phyloP scores from a whole-genome alignment of 2,113 vertebrate genomes.

The Sitta europaea region DNA sequence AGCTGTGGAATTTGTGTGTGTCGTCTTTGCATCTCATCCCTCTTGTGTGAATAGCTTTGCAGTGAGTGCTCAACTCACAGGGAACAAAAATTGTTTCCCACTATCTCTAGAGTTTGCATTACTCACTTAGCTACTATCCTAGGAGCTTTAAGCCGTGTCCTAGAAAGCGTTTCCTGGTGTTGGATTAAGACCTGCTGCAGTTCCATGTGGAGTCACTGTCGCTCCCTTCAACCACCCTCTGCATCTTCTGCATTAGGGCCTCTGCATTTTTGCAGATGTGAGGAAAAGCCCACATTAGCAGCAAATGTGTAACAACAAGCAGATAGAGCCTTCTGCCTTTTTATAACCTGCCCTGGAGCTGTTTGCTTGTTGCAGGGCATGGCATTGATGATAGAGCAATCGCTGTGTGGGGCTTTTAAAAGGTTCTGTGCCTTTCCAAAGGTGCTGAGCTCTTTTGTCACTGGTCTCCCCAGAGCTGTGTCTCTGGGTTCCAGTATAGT shows the following conservation, averaged over 20 bases:
- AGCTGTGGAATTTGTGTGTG: not conserved
- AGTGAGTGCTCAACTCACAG: not conserved
- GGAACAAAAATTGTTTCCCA: not conserved
- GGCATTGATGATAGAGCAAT: not conserved
- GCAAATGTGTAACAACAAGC: not conserved
- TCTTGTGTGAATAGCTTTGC: not conserved
- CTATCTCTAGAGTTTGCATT: not conserved
- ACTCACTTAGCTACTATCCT: not conserved
- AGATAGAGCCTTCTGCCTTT: not conserved
- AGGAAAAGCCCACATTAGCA: not conserved
- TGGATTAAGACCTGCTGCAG: not conserved
- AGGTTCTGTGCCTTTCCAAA: not conserved
- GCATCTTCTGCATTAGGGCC: not conserved
- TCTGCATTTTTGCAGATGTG: not conserved
- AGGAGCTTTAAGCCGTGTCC: not conserved
- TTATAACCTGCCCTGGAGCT: not conserved
- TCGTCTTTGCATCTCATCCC: not conserved
- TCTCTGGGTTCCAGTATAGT: not conserved
- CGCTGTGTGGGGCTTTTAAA: not conserved
- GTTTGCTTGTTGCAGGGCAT: not conserved
- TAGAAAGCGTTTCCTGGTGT: not conserved
- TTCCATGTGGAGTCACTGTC: not conserved
- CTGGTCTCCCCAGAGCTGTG: not conserved
- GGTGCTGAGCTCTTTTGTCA: not conserved
- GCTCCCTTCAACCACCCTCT: fast-evolving